Evolutionary conservation across 2,888 invertebrate genomes (phyloP).

Genomic region (Caenorhabditis wallacei): DNA sequence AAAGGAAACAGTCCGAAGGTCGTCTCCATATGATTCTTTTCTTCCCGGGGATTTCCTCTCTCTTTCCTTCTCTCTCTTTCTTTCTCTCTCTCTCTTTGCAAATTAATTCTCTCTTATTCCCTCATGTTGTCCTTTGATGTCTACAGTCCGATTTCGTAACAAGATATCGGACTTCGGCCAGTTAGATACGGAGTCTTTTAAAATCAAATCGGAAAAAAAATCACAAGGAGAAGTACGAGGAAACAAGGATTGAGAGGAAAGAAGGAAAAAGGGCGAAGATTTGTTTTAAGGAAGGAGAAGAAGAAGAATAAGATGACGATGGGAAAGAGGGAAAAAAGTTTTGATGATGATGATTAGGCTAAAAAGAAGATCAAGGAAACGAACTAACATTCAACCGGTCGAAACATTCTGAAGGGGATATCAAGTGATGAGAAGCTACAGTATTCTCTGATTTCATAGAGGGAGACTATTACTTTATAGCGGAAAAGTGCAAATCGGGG

Average conservation of each 20-base stretch:
- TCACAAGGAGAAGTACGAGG: constrained; percentile 12
- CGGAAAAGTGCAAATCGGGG: too few species aligned
- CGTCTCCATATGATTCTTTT: not conserved
- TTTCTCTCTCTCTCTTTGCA: not conserved
- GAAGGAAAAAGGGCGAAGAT: not conserved
- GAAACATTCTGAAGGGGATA: too few species aligned
- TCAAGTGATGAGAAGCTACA: too few species aligned
- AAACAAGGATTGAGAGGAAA: constrained; percentile 6
- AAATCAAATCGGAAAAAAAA: constrained; percentile 25
- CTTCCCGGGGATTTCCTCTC: not conserved
- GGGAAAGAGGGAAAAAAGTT: not conserved
- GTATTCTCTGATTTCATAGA: too few species aligned
- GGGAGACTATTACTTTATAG: too few species aligned
- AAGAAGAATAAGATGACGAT: not conserved
- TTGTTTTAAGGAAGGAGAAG: not conserved
- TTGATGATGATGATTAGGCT: not conserved
- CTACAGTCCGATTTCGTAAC: constrained; percentile 39
- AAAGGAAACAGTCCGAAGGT: not conserved
- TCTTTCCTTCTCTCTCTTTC: not conserved
- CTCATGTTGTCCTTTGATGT: constrained; percentile 29
- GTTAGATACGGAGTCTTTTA: constrained; percentile 27
- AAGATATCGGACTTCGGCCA: constrained; percentile 36
- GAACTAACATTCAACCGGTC: not conserved
- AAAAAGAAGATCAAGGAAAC: not conserved
- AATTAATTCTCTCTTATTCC: not conserved